Evolutionary conservation across 2,113 vertebrate species (phyloP).

Genomic region (Anseranas semipalmata): DNA sequence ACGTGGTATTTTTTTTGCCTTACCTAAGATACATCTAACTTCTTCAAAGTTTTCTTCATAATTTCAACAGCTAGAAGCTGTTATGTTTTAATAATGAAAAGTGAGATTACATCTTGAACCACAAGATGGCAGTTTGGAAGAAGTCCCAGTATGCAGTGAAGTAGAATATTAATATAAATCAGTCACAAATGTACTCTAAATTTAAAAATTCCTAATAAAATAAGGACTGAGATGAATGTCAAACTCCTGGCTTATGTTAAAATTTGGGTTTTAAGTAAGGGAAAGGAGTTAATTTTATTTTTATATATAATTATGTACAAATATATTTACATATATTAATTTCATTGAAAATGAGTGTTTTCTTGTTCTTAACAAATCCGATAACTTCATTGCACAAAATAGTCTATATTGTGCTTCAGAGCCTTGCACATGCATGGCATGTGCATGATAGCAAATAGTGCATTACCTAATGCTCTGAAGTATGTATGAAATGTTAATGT

Average conservation of each 20-base stretch:
- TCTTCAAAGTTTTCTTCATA: neutral
- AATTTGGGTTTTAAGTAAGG: neutral
- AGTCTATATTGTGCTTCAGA: constrained; percentile 44
- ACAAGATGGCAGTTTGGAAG: constrained; percentile 20
- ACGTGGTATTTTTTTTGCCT: neutral
- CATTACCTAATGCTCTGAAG: neutral
- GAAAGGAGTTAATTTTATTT: neutral
- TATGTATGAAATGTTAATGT: neutral
- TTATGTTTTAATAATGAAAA: neutral
- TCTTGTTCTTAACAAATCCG: constrained; percentile 11
- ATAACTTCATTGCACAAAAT: neutral
- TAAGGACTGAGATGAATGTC: neutral
- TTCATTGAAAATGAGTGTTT: neutral
- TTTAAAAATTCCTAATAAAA: neutral
- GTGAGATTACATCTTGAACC: neutral
- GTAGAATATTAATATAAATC: neutral
- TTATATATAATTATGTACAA: neutral
- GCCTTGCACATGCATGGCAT: constrained; percentile 28
- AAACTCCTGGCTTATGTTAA: neutral
- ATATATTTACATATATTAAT: neutral
- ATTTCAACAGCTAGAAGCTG: neutral
- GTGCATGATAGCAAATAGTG: too few species aligned
- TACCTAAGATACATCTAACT: neutral
- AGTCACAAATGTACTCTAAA: neutral
- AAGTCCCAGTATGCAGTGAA: neutral